Percentiles rank a stretch among this genome's conserved stretches.
Conservation (phyloP, 2,888 invertebrate genomes). For the Drosophila anomalata region DNA sequence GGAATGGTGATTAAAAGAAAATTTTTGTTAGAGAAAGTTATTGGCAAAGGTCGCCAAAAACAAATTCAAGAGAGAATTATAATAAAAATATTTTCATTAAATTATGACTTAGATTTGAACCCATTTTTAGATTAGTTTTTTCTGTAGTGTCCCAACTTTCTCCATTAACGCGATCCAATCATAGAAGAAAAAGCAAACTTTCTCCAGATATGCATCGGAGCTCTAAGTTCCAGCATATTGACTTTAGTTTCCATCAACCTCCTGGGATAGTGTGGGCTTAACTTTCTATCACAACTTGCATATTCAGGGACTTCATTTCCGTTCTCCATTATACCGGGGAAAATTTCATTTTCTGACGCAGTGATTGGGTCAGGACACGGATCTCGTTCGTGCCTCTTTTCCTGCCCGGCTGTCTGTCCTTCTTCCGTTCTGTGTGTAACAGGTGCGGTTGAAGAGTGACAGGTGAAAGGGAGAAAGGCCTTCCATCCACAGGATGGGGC, state of each 20-base stretch:
- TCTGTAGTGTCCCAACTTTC: slow-evolving; percentile 19
- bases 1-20: background rate
- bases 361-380: slow-evolving; percentile 24
- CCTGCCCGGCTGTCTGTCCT: slow-evolving; percentile 8
- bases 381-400: slow-evolving; percentile 10
- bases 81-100: too few relatives aligned
- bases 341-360: slow-evolving; percentile 31
- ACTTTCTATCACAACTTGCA: slow-evolving; percentile 17
- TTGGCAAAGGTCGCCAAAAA: background rate
- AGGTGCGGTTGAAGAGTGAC: slow-evolving; percentile 51
- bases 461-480: slow-evolving; percentile 34
- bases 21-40: background rate
- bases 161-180: slow-evolving; percentile 19
- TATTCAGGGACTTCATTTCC: slow-evolving; percentile 54
- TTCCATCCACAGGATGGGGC: slow-evolving; percentile 1
- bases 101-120: background rate
- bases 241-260: slow-evolving; percentile 27
- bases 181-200: slow-evolving; percentile 9
- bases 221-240: slow-evolving; percentile 1
- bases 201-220: background rate
- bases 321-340: slow-evolving; percentile 54
- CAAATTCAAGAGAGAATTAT: background rate
- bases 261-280: slow-evolving; percentile 9
- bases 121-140: background rate
- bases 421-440: slow-evolving; percentile 52